These are phyloP conservation scores for Ptyas mucosa DNA, from an alignment of 2,113 vertebrate genomes.

Conservation along the genomic window DNA sequence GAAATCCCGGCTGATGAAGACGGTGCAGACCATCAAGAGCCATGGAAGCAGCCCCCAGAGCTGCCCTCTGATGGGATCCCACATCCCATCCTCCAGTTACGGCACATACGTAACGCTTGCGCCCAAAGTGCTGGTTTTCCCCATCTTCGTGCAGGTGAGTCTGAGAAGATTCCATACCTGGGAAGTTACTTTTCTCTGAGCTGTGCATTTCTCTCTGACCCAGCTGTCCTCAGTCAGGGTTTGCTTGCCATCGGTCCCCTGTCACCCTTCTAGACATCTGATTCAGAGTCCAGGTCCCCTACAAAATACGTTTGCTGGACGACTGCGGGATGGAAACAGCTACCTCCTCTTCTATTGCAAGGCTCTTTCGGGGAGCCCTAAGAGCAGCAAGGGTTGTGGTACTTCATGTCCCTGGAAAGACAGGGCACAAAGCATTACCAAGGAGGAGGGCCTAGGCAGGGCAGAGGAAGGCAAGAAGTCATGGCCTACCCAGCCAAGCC, in stretches of 20 bases:
- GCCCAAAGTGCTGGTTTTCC: conserved; percentile 92
- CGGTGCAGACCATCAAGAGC: conserved; percentile 75
- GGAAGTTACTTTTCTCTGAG: not conserved
- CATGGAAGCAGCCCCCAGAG: conserved; percentile 79
- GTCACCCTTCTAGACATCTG: not conserved
- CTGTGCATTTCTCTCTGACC: not conserved
- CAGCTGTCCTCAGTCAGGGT: not conserved
- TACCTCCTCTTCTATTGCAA: not conserved
- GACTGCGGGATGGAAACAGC: not conserved
- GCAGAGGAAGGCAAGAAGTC: not conserved
- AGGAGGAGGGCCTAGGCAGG: not conserved
- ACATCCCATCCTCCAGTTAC: conserved; percentile 79
- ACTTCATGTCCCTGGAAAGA: not conserved
- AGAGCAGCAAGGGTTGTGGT: not conserved
- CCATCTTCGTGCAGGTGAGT: conserved; percentile 90
- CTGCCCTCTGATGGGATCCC: conserved; percentile 82
- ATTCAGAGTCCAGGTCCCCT: not conserved
- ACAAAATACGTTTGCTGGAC: not conserved
- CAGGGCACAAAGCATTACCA: not conserved
- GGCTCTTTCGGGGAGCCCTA: too few species aligned
- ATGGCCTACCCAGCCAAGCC: not conserved
- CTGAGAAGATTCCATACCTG: not conserved
- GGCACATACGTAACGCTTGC: conserved; percentile 86
- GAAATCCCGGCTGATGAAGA: conserved; percentile 83
- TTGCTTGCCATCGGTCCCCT: not conserved